Base-by-base conservation (phyloP, 2,888 invertebrate genomes). In the Deilephila porcellus region DNA sequence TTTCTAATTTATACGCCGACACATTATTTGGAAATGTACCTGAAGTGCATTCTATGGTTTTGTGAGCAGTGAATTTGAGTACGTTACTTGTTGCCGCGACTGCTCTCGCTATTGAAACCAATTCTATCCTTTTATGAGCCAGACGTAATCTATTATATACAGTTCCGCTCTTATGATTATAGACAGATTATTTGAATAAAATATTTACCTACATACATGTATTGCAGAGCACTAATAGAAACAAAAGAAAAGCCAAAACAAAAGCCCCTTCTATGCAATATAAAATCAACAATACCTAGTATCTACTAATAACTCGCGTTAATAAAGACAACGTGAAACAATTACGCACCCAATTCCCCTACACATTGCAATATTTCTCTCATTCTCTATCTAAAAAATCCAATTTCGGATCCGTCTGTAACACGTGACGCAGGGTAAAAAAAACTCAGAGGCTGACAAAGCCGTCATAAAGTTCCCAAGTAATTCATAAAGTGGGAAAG, bases 381-480 rank as follows among this genome's bases (percentile, higher is more conserved):
- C 84, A 83, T 87, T 88, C 85, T 83, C 86, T 87, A 84, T 87
- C 87, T 83, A 88, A 92, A 91, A 91, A 93, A 93, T 90, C 92
- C 92, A 93, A 93, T 93, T 92, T 93, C 90, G 88, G 82, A 88
- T 90, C 90, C 92, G 93, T 93, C 93, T 85, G 85, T 82, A 87
- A 88, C 93, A 93, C 89, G 90, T 93, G 93, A 92, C 92, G 93
- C 90, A 81, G 80, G 84, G 83, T 86, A 45, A 56, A 90, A 91
- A 90, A 90, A 80, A 78, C 76, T 86, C 85, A 83, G 82, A 84
- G 83, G 82, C 88, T 88, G 89, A 91, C 91, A 89, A 88, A 88
- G 91, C 88, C 86, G 86, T 93, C 92, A 91, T 90, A 91, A 92
- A 92, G 86, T 91, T 90, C 82, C 87, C 82, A 88, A 91, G 91